phyloP scores from a whole-genome alignment of 1,140 invertebrate genomes.

The Chironomus striatipennis region DNA sequence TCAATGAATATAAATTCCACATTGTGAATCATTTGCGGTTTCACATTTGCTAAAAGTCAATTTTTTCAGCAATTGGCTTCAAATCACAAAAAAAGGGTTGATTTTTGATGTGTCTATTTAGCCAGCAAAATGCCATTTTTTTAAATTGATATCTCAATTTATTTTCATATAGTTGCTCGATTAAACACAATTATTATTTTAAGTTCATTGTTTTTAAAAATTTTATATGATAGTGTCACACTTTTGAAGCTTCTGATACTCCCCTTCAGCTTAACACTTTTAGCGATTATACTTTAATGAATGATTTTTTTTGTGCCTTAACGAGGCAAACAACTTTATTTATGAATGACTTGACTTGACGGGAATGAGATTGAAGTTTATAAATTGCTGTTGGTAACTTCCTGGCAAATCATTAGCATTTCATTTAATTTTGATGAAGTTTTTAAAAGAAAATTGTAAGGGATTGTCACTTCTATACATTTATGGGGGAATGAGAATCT shows the following conservation, averaged over 20 bases:
- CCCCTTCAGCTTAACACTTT: background rate
- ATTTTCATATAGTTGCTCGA: background rate
- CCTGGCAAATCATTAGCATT: too few relatives aligned
- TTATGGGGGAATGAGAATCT: too few relatives aligned
- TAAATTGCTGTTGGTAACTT: too few relatives aligned
- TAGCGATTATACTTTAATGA: background rate
- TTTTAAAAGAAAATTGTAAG: too few relatives aligned
- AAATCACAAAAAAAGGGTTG: background rate
- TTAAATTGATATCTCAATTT: slow-evolving; percentile 10
- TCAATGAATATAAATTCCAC: too few relatives aligned
- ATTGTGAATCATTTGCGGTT: too few relatives aligned
- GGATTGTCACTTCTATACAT: too few relatives aligned
- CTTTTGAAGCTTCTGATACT: background rate
- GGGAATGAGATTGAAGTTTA: too few relatives aligned
- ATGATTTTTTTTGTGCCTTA: background rate
- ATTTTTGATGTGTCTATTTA: slow-evolving; percentile 14
- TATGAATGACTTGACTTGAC: too few relatives aligned
- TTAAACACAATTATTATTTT: background rate
- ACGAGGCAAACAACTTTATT: background rate
- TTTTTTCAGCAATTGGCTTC: too few relatives aligned
- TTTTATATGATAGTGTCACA: background rate
- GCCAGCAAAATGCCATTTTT: background rate
- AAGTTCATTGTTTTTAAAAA: background rate
- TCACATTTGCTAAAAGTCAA: too few relatives aligned
- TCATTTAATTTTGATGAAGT: too few relatives aligned